phyloP scores from a whole-genome alignment of 2,888 invertebrate species.

The Dasypogon diadema region DNA sequence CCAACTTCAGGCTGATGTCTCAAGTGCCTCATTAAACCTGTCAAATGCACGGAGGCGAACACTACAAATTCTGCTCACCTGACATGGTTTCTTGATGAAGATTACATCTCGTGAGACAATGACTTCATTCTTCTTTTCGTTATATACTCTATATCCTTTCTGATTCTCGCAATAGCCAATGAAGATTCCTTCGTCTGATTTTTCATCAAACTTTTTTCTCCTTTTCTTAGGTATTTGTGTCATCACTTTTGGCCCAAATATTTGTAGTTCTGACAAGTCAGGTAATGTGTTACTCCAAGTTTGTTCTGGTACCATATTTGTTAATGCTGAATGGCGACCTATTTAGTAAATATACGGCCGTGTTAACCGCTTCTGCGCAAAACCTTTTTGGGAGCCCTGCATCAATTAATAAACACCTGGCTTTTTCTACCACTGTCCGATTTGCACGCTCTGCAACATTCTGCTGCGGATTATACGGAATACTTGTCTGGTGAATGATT shows the following conservation, averaged over 20 bases:
- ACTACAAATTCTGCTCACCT: no score
- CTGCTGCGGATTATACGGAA: no score
- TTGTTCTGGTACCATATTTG: neutral
- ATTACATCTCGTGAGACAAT: neutral
- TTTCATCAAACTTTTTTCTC: conserved; percentile 61
- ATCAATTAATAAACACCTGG: no score
- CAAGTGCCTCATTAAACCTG: no score
- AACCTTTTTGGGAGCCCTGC: no score
- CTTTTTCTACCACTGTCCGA: no score
- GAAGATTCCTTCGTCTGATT: conserved; percentile 60
- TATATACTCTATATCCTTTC: conserved; percentile 58
- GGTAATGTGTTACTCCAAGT: neutral
- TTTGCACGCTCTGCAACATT: no score
- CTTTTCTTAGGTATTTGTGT: conserved; percentile 62
- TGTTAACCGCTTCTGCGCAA: no score
- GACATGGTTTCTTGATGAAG: conserved; percentile 40
- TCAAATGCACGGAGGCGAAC: no score
- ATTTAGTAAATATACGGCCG: no score
- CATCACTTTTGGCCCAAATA: conserved; percentile 63
- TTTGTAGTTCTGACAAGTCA: conserved; percentile 57
- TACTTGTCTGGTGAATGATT: neutral
- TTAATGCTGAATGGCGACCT: neutral
- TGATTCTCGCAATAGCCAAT: conserved; percentile 62
- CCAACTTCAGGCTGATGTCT: no score
- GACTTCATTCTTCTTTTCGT: neutral